Evolutionary conservation across 2,113 vertebrate genomes (phyloP).

Genomic region (Alectura lathami): DNA sequence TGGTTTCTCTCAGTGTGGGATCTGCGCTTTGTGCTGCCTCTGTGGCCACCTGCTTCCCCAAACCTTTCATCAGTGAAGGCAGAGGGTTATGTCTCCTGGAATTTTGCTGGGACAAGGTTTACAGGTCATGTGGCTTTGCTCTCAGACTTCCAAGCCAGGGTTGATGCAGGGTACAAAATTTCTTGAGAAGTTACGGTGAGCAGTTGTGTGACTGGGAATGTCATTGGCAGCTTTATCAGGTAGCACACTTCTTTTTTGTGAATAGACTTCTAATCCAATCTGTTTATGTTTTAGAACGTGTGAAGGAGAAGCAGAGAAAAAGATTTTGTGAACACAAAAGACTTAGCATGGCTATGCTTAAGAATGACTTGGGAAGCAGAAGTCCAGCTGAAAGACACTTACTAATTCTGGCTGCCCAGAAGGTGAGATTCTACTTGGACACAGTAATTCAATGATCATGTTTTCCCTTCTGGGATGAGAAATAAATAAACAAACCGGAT

Average conservation of each 20-base stretch:
- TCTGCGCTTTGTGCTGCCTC: slow-evolving; percentile 95
- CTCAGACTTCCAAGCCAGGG: slow-evolving; percentile 95
- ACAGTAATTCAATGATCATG: not conserved
- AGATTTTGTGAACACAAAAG: slow-evolving; percentile 95
- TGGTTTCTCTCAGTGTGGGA: slow-evolving; percentile 83
- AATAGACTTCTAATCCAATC: not conserved
- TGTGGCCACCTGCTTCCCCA: slow-evolving; percentile 91
- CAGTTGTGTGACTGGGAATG: not conserved
- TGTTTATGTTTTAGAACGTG: slow-evolving; percentile 80
- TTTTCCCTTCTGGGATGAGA: not conserved
- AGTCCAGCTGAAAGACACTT: slow-evolving; percentile 93
- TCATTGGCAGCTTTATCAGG: not conserved
- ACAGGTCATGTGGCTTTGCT: slow-evolving; percentile 95
- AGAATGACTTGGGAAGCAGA: slow-evolving; percentile 99
- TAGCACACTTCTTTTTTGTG: not conserved
- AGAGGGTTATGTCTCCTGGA: slow-evolving; percentile 91
- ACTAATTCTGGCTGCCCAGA: slow-evolving; percentile 92
- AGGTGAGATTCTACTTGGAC: slow-evolving; percentile 75
- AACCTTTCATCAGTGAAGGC: slow-evolving; percentile 94
- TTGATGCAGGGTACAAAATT: slow-evolving; percentile 86
- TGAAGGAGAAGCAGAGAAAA: slow-evolving; percentile 89
- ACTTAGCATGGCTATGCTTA: slow-evolving; percentile 92
- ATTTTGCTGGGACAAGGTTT: slow-evolving; percentile 90
- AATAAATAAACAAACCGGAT: not conserved
- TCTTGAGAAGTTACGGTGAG: not conserved